Conservation (phyloP, 2,113 vertebrate genomes). For the Spheniscus mendiculus region DNA sequence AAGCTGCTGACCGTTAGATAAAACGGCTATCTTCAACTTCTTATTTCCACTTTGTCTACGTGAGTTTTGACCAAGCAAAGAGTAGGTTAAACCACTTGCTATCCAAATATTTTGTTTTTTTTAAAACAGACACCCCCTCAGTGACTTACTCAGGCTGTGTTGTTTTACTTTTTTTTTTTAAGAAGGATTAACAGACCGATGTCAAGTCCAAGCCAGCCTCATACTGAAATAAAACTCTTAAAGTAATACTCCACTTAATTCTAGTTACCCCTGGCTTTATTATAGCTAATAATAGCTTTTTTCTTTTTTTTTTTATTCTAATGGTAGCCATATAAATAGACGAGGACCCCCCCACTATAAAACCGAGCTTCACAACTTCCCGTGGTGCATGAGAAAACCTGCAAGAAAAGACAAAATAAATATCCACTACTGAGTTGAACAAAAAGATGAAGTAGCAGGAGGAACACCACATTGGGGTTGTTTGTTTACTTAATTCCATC, state of each 20-base stretch:
- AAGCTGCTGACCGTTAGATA: neutral
- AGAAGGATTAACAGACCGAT: neutral
- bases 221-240: neutral
- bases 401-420: neutral
- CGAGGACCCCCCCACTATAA: neutral
- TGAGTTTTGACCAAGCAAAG: neutral
- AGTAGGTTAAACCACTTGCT: neutral
- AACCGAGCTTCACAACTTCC: neutral
- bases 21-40: neutral
- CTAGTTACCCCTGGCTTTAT: neutral
- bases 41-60: neutral
- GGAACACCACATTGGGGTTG: neutral
- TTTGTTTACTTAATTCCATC: slow-evolving; percentile 58
- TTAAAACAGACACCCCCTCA: neutral
- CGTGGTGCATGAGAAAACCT: neutral
- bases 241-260: neutral
- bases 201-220: neutral
- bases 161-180: neutral
- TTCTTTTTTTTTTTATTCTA: neutral
- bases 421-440: neutral
- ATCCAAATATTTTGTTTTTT: neutral
- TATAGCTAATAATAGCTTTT: neutral
- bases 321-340: neutral
- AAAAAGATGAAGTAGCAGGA: slow-evolving; percentile 1
- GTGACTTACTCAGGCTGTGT: neutral